Evolutionary conservation across 2,888 invertebrate species (phyloP).

Genomic region (Xestia c-nigrum): DNA sequence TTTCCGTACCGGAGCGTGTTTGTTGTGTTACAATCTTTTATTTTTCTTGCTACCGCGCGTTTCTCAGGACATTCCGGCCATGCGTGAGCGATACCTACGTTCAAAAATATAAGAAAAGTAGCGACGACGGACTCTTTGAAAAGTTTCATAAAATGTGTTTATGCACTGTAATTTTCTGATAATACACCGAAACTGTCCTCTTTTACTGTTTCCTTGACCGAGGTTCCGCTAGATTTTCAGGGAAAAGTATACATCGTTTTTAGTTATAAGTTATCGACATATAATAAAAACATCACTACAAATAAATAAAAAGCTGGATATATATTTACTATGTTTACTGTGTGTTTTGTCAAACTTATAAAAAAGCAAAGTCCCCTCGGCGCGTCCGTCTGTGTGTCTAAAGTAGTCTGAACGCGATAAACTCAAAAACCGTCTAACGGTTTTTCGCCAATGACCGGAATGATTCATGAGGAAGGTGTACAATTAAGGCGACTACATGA

Average conservation of each 20-base stretch:
- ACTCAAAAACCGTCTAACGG: neutral
- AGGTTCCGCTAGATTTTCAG: neutral
- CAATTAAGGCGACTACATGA: neutral
- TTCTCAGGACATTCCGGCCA: neutral
- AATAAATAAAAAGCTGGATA: neutral
- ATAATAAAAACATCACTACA: neutral
- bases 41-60: neutral
- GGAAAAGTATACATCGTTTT: neutral
- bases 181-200: neutral
- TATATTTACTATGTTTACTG: too few species aligned
- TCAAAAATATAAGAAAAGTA: neutral
- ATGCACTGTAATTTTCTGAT: neutral
- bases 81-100: neutral
- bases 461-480: neutral
- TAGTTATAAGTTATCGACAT: neutral
- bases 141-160: neutral
- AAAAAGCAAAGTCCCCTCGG: neutral
- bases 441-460: neutral
- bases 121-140: neutral
- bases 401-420: neutral
- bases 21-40: slow-evolving; percentile 12
- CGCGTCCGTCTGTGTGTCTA: neutral
- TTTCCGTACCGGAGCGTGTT: neutral
- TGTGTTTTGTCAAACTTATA: too few species aligned
- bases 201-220: neutral